phyloP scores from a whole-genome alignment of 2,797 vertebrate species.

The Manis pentadactyla region DNA sequence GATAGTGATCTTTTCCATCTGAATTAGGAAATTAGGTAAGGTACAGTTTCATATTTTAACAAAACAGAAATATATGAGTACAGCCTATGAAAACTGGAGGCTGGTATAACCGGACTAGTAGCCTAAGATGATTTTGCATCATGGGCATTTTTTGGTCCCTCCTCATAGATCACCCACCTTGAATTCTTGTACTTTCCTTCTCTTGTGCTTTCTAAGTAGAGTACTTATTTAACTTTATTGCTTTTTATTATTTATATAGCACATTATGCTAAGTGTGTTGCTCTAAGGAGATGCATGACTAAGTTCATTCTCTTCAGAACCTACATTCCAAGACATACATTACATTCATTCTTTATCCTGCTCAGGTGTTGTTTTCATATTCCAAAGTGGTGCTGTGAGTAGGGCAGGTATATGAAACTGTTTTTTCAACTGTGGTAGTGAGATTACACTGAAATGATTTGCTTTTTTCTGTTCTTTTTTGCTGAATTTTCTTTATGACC shows the following conservation, averaged over 20 bases:
- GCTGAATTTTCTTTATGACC: conserved; percentile 50
- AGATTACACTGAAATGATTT: conserved; percentile 47
- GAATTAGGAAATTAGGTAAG: conserved; percentile 13
- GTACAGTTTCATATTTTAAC: conserved; percentile 5
- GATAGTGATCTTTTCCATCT: neutral
- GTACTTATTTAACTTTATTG: neutral
- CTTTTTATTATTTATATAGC: neutral
- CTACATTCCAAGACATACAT: neutral
- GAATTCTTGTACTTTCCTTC: neutral
- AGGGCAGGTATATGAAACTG: neutral
- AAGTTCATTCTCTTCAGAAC: neutral
- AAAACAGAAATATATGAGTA: neutral
- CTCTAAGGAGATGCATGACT: neutral
- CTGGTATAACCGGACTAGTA: neutral
- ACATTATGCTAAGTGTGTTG: neutral
- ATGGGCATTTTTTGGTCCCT: neutral
- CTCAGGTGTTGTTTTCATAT: neutral
- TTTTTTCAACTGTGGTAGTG: neutral
- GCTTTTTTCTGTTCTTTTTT: neutral
- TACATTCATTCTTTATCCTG: neutral
- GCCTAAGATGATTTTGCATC: neutral
- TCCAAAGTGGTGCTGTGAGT: neutral
- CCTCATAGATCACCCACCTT: neutral
- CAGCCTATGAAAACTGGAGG: neutral
- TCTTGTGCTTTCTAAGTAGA: neutral